A percentile compares a stretch with the other conserved stretches of the same genome.
Conservation (phyloP, 2,797 vertebrate species). For the Melanotaenia maccullochi region DNA sequence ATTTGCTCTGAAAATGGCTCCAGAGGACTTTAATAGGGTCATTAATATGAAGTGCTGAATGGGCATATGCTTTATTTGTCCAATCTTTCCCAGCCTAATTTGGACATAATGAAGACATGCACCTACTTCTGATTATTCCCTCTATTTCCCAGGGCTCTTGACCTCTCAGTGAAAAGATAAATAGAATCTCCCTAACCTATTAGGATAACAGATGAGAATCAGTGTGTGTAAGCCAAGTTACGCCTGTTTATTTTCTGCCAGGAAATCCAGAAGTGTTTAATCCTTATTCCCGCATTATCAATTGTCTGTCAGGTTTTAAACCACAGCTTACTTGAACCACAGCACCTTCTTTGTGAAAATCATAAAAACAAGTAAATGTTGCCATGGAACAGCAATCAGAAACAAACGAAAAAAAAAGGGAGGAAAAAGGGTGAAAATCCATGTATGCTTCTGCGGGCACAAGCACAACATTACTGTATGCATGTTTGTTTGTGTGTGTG, state of each 20-base stretch:
- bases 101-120: conserved; percentile 82
- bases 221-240: conserved; percentile 37
- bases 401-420: conserved; percentile 7
- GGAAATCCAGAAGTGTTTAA: conserved; percentile 34
- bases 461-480: conserved; percentile 43
- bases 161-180: conserved; percentile 72
- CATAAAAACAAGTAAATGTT: conserved; percentile 16
- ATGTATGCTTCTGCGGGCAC: conserved; percentile 52
- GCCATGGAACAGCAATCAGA: conserved; percentile 34
- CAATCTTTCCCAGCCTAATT: conserved; percentile 81
- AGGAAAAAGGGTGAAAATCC: conserved; percentile 31
- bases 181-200: conserved; percentile 73
- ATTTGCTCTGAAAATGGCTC: conserved; percentile 90
- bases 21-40: conserved; percentile 86
- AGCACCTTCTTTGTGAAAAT: conserved; percentile 5
- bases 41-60: conserved; percentile 78
- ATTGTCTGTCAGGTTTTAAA: conserved; percentile 10
- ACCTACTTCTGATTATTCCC: conserved; percentile 71
- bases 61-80: conserved; percentile 77
- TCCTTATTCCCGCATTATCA: conserved; percentile 16
- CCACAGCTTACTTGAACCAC: conserved; percentile 7
- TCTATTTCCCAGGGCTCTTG: conserved; percentile 69
- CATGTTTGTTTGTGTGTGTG: conserved; percentile 61
- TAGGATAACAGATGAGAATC: conserved; percentile 59
- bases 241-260: conserved; percentile 52